Percentiles rank a stretch among this genome's conserved stretches.
phyloP scores from a whole-genome alignment of 92 coral and sea anemone genomes.

The Diadumene lineata region DNA sequence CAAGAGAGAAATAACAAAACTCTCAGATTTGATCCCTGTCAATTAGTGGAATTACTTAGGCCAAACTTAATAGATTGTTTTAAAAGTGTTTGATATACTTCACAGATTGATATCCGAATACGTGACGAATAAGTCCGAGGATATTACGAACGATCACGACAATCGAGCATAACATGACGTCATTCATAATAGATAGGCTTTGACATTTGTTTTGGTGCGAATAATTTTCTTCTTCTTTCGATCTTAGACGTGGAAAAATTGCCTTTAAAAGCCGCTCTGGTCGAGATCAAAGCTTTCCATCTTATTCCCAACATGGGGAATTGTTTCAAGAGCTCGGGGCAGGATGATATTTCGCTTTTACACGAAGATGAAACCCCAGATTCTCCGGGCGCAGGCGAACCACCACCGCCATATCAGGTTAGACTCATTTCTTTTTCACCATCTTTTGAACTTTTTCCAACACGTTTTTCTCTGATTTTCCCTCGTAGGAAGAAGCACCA shows the following conservation, averaged over 20 bases:
- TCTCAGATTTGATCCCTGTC: background rate
- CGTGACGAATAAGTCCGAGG: conserved; percentile 28
- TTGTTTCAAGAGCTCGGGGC: conserved; percentile 89
- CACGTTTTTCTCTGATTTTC: background rate
- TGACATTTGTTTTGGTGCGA: conserved; percentile 77
- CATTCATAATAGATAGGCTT: conserved; percentile 45
- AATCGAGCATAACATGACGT: conserved; percentile 47
- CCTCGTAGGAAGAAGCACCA: conserved; percentile 91
- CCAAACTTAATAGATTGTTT: background rate
- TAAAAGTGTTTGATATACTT: conserved; percentile 2
- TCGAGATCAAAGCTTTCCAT: conserved; percentile 24
- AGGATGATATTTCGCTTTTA: conserved; percentile 95
- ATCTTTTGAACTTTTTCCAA: conserved; percentile 29
- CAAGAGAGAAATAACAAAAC: background rate
- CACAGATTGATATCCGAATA: conserved; percentile 5
- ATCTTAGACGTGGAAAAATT: conserved; percentile 25
- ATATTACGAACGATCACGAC: conserved; percentile 27
- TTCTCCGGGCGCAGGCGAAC: conserved; percentile 90
- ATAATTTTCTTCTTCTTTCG: conserved; percentile 49
- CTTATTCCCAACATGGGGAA: conserved; percentile 93
- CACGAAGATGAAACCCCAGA: conserved; percentile 94
- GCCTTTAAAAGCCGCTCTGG: conserved; percentile 30
- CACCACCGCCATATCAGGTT: conserved; percentile 99
- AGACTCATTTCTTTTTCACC: background rate
- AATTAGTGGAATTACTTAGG: background rate